Conservation (phyloP, 2,888 invertebrate species). For the Clunio marinus region DNA sequence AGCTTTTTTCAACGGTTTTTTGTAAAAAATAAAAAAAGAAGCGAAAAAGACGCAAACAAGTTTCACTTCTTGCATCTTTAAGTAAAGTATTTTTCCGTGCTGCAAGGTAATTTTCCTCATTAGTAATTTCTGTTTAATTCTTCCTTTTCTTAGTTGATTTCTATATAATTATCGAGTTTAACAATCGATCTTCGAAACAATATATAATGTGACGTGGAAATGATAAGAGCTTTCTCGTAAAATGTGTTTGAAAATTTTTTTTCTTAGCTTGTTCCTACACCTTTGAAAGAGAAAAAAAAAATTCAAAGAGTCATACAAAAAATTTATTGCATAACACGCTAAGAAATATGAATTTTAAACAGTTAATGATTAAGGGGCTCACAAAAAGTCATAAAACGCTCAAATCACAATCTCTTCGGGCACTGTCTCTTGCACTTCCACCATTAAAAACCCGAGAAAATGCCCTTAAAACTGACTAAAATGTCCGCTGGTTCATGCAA, state of each 20-base stretch:
- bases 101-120: slow-evolving; percentile 10
- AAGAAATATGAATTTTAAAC: neutral
- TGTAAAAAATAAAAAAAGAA: neutral
- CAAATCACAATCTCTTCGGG: slow-evolving; percentile 1
- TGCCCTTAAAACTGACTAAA: slow-evolving; percentile 17
- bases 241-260: slow-evolving; percentile 4
- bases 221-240: slow-evolving; percentile 7
- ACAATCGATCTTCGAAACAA: neutral
- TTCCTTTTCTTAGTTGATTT: slow-evolving; percentile 23
- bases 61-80: neutral
- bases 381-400: neutral
- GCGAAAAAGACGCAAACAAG: neutral
- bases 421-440: slow-evolving; percentile 30
- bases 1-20: neutral
- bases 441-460: slow-evolving; percentile 22
- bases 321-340: slow-evolving; percentile 29
- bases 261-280: neutral
- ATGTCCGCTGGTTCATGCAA: slow-evolving; percentile 25
- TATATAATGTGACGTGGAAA: slow-evolving; percentile 28
- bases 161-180: neutral
- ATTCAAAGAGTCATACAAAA: neutral
- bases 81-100: neutral
- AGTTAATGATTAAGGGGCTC: neutral
- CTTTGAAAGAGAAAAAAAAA: slow-evolving; percentile 1
- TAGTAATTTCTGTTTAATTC: neutral